These are phyloP conservation scores for Acanthosepion esculentum DNA, from an alignment of 2,888 invertebrate genomes.

Conservation along the genomic window DNA sequence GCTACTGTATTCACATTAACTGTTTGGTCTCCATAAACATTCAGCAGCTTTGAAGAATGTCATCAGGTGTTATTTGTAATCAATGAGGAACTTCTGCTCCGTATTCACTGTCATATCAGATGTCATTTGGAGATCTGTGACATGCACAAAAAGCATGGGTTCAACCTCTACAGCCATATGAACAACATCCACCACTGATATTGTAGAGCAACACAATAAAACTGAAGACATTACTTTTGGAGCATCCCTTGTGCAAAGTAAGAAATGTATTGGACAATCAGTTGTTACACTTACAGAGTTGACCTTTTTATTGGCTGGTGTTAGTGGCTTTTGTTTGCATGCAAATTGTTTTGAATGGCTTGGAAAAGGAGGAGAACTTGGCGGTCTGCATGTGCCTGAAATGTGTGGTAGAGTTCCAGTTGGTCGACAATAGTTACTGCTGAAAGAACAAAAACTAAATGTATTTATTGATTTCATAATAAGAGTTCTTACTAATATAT, in stretches of 20 bases:
- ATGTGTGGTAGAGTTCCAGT: constrained; percentile 69
- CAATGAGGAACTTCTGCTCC: no score
- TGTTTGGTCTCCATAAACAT: no score
- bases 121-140: no score
- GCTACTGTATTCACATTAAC: no score
- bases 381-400: constrained; percentile 63
- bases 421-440: constrained; percentile 51
- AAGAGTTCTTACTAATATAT: neutral
- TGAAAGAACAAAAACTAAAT: constrained; percentile 45
- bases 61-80: no score
- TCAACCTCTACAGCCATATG: no score
- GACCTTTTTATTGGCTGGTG: constrained; percentile 55
- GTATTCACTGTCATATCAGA: no score
- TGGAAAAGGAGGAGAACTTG: constrained; percentile 60
- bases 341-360: constrained; percentile 62
- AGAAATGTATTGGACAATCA: neutral
- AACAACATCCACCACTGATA: no score
- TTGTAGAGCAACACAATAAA: no score
- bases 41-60: no score
- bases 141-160: no score
- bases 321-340: constrained; percentile 54
- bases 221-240: no score
- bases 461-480: neutral
- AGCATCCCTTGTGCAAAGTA: neutral
- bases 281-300: neutral